A percentile compares a stretch with the other conserved stretches of the same genome.
These are phyloP conservation scores for Orussus abietinus DNA, from an alignment of 1,140 invertebrate species.

Conservation along the genomic window DNA sequence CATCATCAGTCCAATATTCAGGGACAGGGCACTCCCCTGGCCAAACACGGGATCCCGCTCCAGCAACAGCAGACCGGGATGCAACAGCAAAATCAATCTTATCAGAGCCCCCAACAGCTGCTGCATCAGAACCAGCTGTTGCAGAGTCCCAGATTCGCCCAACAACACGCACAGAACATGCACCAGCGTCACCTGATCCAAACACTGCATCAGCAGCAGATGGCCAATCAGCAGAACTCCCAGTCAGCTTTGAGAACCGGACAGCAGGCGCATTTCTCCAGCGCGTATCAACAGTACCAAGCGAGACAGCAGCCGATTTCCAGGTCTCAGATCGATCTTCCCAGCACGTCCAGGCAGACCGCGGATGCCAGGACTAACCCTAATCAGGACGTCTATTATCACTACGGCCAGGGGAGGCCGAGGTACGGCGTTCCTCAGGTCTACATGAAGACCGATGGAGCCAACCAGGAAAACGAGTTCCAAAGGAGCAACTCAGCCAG, in stretches of 20 bases:
- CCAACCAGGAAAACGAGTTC: slow-evolving; percentile 36
- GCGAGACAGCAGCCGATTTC: slow-evolving; percentile 48
- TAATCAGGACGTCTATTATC: slow-evolving; percentile 44
- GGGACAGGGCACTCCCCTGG: slow-evolving; percentile 23
- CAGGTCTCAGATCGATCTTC: slow-evolving; percentile 45
- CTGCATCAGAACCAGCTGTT: slow-evolving; percentile 43
- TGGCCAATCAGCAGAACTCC: slow-evolving; percentile 34
- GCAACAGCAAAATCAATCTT: slow-evolving; percentile 23
- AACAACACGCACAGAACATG: slow-evolving; percentile 48
- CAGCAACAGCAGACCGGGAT: slow-evolving; percentile 27
- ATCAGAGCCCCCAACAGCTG: slow-evolving; percentile 44
- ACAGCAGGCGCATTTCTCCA: slow-evolving; percentile 34
- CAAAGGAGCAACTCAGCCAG: slow-evolving; percentile 36
- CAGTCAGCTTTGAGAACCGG: slow-evolving; percentile 27
- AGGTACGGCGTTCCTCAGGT: slow-evolving; percentile 36
- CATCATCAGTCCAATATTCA: slow-evolving; percentile 25
- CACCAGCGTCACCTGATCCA: slow-evolving; percentile 55
- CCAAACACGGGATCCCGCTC: slow-evolving; percentile 35
- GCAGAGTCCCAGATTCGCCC: slow-evolving; percentile 41
- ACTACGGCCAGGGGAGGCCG: slow-evolving; percentile 39
- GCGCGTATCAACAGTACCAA: slow-evolving; percentile 46
- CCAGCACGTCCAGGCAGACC: slow-evolving; percentile 40
- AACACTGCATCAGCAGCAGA: slow-evolving; percentile 60
- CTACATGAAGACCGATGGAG: slow-evolving; percentile 43
- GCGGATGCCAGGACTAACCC: slow-evolving; percentile 36